phyloP scores from a whole-genome alignment of 2,113 vertebrate genomes.

The Apistogramma diplotaenia region DNA sequence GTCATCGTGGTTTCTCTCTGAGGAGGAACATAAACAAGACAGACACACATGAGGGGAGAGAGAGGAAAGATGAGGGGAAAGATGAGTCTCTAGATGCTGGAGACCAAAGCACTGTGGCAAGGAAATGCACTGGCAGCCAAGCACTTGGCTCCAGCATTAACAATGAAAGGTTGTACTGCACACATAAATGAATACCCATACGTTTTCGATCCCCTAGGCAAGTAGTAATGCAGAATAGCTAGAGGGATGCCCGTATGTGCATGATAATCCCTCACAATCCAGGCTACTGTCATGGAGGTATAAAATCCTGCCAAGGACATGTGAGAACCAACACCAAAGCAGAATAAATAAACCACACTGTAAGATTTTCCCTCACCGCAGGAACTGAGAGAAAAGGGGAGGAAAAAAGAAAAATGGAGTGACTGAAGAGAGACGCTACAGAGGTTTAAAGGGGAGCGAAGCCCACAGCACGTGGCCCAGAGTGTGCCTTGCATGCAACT shows the following conservation, averaged over 20 bases:
- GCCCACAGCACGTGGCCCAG: conserved; percentile 57
- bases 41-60: conserved; percentile 40
- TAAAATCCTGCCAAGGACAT: conserved; percentile 65
- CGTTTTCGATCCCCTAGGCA: conserved; percentile 7
- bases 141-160: conserved; percentile 39
- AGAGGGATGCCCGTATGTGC: conserved; percentile 6
- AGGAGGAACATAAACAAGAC: conserved; percentile 59
- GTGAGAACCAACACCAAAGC: conserved; percentile 72
- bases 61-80: conserved; percentile 7
- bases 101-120: conserved; percentile 20
- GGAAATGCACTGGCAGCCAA: conserved; percentile 49
- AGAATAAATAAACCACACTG: conserved; percentile 73
- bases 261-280: conserved; percentile 57
- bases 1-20: conserved; percentile 25
- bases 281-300: conserved; percentile 71
- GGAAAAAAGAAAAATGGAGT: conserved; percentile 50
- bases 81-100: conserved; percentile 49
- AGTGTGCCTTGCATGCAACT: conserved; percentile 70
- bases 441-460: conserved; percentile 56
- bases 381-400: conserved; percentile 27
- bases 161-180: conserved; percentile 1
- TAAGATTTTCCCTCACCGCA: conserved; percentile 66
- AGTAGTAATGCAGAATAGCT: conserved; percentile 13
- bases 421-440: conserved; percentile 40
- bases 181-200: conserved; percentile 11